Base-by-base conservation (phyloP, 1,140 invertebrate species). In the Ostrea edulis region DNA sequence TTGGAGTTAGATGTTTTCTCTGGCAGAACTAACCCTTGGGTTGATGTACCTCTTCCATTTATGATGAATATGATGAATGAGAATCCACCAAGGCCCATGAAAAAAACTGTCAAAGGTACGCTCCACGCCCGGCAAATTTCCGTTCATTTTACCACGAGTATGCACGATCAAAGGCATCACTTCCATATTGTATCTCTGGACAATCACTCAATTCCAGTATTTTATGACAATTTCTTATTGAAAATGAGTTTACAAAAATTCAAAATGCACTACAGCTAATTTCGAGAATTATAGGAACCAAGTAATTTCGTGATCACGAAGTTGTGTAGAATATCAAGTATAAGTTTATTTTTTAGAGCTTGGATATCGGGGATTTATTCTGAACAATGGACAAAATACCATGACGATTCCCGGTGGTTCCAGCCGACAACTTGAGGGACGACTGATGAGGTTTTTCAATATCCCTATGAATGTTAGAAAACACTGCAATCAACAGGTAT, bases 41-140 rank as follows among this genome's bases (percentile, higher is more conserved):
- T 77, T 29, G 29, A 77, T 9, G 14, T 77, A 35, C 68, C 68
- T 29, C 9, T 35, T 9, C 68, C 68, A 3, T 77, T 77, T 8
- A 77, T 77, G 68, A 77, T 77, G 68, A 77, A 14, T 35, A 77
- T 77, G 68, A 77, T 77, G 68, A 25, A 77, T 8, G 29, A 77
- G 29, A 35, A 11, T 77, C 68, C 68, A 29, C 68, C 25, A 8
- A 8, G 29, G 3, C 68, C 68, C 35, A 77, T 25, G 25, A 77
- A 11, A 4, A 77, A 77, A 22, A 77, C 35, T 77, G 12, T 25
- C 5, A 22, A 25, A 77, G 68, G 68, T 77, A 77, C 14, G 2
- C 14, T 55, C 14, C 9, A 55, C 54, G 14, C 2, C 14, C 35
- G 35, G 35, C 35, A 44, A 44, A 44, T 44, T 2, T 44, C n/a